These are phyloP conservation scores for Drosophila tani DNA, from an alignment of 1,140 invertebrate species.

Conservation along the genomic window DNA sequence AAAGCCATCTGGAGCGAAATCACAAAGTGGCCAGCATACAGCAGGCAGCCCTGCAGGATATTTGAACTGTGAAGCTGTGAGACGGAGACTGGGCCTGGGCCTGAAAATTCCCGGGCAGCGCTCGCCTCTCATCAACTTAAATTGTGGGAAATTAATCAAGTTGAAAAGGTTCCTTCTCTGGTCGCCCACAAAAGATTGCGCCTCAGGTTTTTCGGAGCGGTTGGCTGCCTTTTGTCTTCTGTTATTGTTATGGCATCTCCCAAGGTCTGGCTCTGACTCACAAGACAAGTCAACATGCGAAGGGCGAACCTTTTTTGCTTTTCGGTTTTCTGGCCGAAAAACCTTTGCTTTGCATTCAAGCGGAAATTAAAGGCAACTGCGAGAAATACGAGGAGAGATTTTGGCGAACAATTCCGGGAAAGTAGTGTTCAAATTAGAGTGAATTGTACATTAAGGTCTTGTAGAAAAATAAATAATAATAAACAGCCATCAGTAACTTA, in stretches of 20 bases:
- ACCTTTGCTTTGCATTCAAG: slow-evolving; percentile 80
- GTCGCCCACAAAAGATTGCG: slow-evolving; percentile 48
- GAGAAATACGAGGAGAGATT: slow-evolving; percentile 14
- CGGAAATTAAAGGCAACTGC: slow-evolving; percentile 74
- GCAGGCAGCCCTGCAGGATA: slow-evolving; percentile 39
- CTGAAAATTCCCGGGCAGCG: slow-evolving; percentile 51
- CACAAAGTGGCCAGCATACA: slow-evolving; percentile 54
- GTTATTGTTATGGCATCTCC: slow-evolving; percentile 47
- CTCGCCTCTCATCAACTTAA: slow-evolving; percentile 71
- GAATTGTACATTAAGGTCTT: too few species aligned
- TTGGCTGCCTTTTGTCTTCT: slow-evolving; percentile 61
- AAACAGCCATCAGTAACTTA: too few species aligned
- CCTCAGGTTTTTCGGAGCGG: slow-evolving; percentile 37
- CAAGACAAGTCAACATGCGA: slow-evolving; percentile 68
- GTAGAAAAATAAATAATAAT: too few species aligned
- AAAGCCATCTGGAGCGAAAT: slow-evolving; percentile 52
- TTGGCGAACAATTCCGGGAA: too few species aligned
- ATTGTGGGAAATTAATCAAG: slow-evolving; percentile 82
- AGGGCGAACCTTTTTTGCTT: slow-evolving; percentile 50
- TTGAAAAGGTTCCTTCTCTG: slow-evolving; percentile 71
- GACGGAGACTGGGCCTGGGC: not conserved
- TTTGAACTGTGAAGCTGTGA: slow-evolving; percentile 20
- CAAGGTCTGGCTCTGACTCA: slow-evolving; percentile 52
- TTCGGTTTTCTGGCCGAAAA: slow-evolving; percentile 35
- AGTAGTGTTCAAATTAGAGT: too few species aligned